phyloP scores from a whole-genome alignment of 2,113 vertebrate genomes.

The Tamias sibiricus region DNA sequence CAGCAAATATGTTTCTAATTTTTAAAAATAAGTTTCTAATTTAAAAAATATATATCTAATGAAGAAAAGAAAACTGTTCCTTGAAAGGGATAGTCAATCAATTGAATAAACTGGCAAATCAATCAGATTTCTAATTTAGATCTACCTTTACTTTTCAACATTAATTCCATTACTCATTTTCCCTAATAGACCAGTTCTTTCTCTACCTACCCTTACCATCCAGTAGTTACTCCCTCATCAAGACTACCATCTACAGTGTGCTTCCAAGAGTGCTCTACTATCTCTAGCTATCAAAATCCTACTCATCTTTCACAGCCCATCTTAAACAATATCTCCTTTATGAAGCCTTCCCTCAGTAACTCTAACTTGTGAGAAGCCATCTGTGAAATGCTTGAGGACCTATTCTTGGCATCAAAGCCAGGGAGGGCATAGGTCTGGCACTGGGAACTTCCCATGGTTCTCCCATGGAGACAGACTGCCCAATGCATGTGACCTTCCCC shows the following conservation, averaged over 20 bases:
- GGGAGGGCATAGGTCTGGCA: too few species aligned
- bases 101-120: neutral
- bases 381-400: too few species aligned
- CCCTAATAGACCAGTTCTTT: neutral
- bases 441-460: too few species aligned
- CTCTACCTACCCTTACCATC: neutral
- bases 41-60: neutral
- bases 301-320: constrained; percentile 2
- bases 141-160: neutral
- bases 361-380: neutral
- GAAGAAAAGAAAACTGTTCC: constrained; percentile 25
- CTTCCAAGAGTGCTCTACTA: neutral
- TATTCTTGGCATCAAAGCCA: too few species aligned
- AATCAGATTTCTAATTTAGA: neutral
- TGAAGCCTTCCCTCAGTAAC: neutral
- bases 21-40: neutral
- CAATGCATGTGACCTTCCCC: too few species aligned
- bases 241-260: neutral
- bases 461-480: too few species aligned
- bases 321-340: constrained; percentile 3
- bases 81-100: constrained; percentile 26
- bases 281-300: constrained; percentile 41
- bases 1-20: constrained; percentile 16
- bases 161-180: neutral
- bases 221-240: neutral